A percentile compares a stretch with the other conserved stretches of the same genome.
Conservation (phyloP, 2,797 vertebrate species). For the Harpagifer antarcticus region DNA sequence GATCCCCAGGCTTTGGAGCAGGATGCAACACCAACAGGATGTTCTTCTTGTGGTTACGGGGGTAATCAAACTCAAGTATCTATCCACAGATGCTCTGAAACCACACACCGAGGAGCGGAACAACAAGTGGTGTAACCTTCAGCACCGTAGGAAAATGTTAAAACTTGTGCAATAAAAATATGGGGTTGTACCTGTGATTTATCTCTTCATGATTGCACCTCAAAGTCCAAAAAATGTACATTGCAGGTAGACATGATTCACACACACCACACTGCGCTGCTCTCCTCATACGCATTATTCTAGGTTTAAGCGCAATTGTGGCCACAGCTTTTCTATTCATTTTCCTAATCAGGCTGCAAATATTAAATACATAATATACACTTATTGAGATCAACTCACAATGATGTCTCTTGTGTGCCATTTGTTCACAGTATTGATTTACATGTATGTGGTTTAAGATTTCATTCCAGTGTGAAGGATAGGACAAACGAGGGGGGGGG, state of each 20-base stretch:
- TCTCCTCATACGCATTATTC: not conserved
- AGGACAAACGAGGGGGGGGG: not conserved
- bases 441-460: constrained; percentile 53
- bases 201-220: constrained; percentile 1
- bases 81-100: constrained; percentile 21
- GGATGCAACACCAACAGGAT: not conserved
- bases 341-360: not conserved
- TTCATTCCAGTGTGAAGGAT: constrained; percentile 28
- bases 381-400: constrained; percentile 29
- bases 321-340: not conserved
- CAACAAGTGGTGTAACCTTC: constrained; percentile 16
- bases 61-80: constrained; percentile 22
- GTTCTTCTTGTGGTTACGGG: constrained; percentile 19
- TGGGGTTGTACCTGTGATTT: constrained; percentile 5
- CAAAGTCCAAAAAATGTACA: not conserved
- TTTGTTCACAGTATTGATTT: constrained; percentile 58
- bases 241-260: not conserved
- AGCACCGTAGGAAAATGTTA: constrained; percentile 21
- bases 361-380: no score
- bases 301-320: not conserved
- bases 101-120: constrained; percentile 10
- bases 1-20: constrained; percentile 29
- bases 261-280: not conserved
- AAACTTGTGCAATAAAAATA: constrained; percentile 2
- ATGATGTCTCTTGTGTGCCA: constrained; percentile 27